Base-by-base conservation (phyloP, 2,113 vertebrate species). In the Candoia aspera region DNA sequence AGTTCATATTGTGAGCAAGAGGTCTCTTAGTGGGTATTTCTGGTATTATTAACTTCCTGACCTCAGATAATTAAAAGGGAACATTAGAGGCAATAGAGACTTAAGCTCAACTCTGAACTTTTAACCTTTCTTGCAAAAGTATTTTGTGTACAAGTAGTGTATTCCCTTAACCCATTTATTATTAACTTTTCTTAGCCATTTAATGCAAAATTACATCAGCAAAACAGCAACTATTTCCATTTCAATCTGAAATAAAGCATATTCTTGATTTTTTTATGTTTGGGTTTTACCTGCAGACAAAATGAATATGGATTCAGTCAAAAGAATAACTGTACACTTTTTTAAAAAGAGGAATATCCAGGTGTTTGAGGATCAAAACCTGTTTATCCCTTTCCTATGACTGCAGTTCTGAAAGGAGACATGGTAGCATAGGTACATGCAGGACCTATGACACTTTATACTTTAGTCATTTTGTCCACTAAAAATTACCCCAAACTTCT, bases 41-140 rank as follows among this genome's bases (percentile, higher is more conserved):
- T 98, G 97, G 97, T 98, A 97, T 98, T 98, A 98, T 98, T 98
- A 98, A 98, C 98, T 98, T 98, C 97, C 97, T 98, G 98, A 98
- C 97, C 98, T 97, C 97, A 96, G 96, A 97, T 98, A 97, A 98
- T 98, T 98, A 98, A 97, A 98, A 98, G 97, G 96, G 96, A 98
- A 98, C 97, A 97, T 97, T 92, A 95, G 94, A 97, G 95, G 96
- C 96, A 97, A 95, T 96, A 97, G 96, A 97, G 97, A 97, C 97
- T 97, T 96, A 96, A 97, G 97, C 96, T 98, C 97, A 98, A 97
- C 97, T 98, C 97, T 98, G 97, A 98, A 98, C 98, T 98, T 98
- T 97, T 98, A 97, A 98, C 98, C 98, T 97, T 93, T 57, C 93
- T 93, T 96, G 96, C 93, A 95, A 89, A 96, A 95, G 3, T 95